Conservation (phyloP, 2,888 invertebrate genomes). For the Leucophora obtusa region DNA sequence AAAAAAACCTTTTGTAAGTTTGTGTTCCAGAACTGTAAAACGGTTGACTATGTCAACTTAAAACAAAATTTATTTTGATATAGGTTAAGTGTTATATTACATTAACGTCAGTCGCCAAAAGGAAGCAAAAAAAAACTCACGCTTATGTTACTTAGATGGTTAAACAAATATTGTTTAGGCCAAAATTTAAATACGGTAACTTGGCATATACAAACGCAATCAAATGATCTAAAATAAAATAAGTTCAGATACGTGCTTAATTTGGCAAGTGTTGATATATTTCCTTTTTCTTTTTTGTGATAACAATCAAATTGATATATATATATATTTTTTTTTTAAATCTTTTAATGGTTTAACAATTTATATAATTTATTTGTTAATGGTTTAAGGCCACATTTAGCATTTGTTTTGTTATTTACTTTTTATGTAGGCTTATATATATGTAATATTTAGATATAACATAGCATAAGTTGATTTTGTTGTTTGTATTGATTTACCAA, state of each 20-base stretch:
- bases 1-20: neutral
- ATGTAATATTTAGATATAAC: too few relatives aligned
- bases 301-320: slow-evolving; percentile 25
- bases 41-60: slow-evolving; percentile 12
- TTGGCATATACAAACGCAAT: neutral
- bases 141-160: slow-evolving; percentile 17
- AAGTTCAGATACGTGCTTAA: slow-evolving; percentile 19
- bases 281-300: neutral
- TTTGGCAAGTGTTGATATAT: neutral
- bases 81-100: slow-evolving; percentile 48
- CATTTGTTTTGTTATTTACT: too few relatives aligned
- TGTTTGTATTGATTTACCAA: too few relatives aligned
- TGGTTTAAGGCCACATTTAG: neutral
- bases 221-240: neutral
- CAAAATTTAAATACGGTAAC: slow-evolving; percentile 30
- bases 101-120: slow-evolving; percentile 38
- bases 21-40: neutral
- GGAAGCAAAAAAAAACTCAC: neutral
- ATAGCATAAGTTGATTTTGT: too few relatives aligned
- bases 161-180: slow-evolving; percentile 42
- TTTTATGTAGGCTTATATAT: too few relatives aligned
- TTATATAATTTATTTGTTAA: slow-evolving; percentile 39
- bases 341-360: slow-evolving; percentile 44
- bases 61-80: slow-evolving; percentile 18
- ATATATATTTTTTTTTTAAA: neutral